phyloP scores from a whole-genome alignment of 2,888 invertebrate species.

The Cheilosia soror region DNA sequence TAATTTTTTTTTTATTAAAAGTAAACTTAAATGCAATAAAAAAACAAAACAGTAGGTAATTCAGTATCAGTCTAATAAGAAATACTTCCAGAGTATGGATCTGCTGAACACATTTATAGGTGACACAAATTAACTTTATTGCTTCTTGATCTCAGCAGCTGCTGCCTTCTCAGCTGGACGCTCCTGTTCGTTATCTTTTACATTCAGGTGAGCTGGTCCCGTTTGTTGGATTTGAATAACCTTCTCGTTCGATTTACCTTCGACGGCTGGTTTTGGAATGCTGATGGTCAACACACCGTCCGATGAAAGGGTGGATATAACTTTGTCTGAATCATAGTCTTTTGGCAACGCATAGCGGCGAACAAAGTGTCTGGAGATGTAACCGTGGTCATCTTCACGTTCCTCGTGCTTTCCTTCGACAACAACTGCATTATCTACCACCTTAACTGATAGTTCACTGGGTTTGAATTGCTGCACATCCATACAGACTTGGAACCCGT shows the following conservation, averaged over 20 bases:
- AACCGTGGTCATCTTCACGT: constrained; percentile 89
- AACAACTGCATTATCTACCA: constrained; percentile 86
- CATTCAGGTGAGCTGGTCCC: constrained; percentile 82
- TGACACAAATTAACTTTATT: too few relatives aligned
- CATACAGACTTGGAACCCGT: constrained; percentile 87
- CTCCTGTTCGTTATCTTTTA: constrained; percentile 55
- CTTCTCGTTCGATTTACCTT: constrained; percentile 82
- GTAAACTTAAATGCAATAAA: too few relatives aligned
- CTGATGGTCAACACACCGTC: constrained; percentile 91
- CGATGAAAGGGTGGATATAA: constrained; percentile 90
- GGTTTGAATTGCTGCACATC: constrained; percentile 90
- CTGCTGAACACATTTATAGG: too few relatives aligned
- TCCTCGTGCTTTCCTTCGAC: constrained; percentile 90
- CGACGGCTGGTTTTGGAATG: constrained; percentile 85
- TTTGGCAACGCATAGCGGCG: constrained; percentile 88
- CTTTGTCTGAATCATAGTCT: constrained; percentile 87
- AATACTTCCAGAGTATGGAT: too few relatives aligned
- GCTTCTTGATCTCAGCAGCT: constrained; percentile 3
- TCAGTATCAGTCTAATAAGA: too few relatives aligned
- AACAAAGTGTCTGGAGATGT: constrained; percentile 91
- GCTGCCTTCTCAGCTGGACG: constrained; percentile 4
- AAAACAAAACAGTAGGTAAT: too few relatives aligned
- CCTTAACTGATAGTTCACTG: constrained; percentile 88
- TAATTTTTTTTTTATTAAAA: too few relatives aligned
- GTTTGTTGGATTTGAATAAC: constrained; percentile 85